Percentiles rank a stretch among this genome's conserved stretches.
Evolutionary conservation across 2,113 vertebrate genomes (phyloP).

Genomic region (Apteryx mantelli): DNA sequence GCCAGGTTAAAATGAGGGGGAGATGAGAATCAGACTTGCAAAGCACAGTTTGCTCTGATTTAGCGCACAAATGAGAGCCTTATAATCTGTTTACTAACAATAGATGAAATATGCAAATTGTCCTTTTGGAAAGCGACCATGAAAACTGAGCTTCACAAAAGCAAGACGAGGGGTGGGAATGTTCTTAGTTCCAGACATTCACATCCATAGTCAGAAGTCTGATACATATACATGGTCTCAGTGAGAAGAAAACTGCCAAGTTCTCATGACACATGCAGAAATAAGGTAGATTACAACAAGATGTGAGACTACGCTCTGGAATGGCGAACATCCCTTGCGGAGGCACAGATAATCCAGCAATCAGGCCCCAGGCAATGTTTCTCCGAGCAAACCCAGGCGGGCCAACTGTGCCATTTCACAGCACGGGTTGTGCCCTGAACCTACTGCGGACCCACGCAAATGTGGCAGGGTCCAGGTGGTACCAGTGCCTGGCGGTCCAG

Average conservation of each 20-base stretch:
- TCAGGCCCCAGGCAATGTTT: background rate
- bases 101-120: slow-evolving; percentile 60
- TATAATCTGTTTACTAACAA: slow-evolving; percentile 67
- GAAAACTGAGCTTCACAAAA: slow-evolving; percentile 48
- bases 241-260: slow-evolving; percentile 25
- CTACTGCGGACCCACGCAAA: background rate
- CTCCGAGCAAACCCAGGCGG: background rate
- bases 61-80: slow-evolving; percentile 38
- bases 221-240: background rate
- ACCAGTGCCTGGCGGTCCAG: background rate
- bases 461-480: background rate
- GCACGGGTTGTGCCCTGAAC: background rate
- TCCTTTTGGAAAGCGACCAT: slow-evolving; percentile 46
- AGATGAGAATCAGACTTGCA: slow-evolving; percentile 46
- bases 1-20: slow-evolving; percentile 45
- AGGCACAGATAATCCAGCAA: background rate
- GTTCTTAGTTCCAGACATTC: slow-evolving; percentile 51
- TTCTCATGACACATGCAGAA: background rate
- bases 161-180: background rate
- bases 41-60: slow-evolving; percentile 45
- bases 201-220: background rate
- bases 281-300: slow-evolving; percentile 52
- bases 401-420: background rate
- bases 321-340: background rate
- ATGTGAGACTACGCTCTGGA: slow-evolving; percentile 3